Conservation (phyloP, 2,797 vertebrate genomes). For the Spea hammondii region DNA sequence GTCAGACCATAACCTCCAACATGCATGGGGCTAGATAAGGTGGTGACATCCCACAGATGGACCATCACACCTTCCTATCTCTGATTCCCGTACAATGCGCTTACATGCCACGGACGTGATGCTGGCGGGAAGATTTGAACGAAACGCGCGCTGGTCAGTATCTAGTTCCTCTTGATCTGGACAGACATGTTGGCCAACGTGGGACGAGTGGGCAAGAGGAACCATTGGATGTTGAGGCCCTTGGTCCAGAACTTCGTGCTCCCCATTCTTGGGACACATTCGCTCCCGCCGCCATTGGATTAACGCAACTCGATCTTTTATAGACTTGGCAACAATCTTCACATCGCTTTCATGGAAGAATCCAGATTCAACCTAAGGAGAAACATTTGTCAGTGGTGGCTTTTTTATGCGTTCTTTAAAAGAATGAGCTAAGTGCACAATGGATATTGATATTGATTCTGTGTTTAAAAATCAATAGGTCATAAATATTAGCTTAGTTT, state of each 20-base stretch:
- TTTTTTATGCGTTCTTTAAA: neutral
- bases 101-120: conserved; percentile 89
- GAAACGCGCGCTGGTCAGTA: conserved; percentile 78
- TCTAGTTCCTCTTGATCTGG: conserved; percentile 82
- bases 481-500: no score
- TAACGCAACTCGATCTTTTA: conserved; percentile 86
- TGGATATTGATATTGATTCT: no score
- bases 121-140: conserved; percentile 76
- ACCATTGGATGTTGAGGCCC: conserved; percentile 63
- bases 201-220: conserved; percentile 69
- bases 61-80: no score
- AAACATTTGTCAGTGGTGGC: neutral
- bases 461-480: no score
- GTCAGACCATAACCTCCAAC: no score
- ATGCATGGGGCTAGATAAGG: no score
- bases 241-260: conserved; percentile 67
- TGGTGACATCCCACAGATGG: no score
- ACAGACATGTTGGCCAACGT: conserved; percentile 66
- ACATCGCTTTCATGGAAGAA: conserved; percentile 92
- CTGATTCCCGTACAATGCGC: conserved; percentile 47
- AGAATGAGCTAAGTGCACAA: no score
- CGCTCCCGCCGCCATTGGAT: conserved; percentile 91
- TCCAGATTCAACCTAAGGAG: conserved; percentile 85
- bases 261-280: conserved; percentile 70
- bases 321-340: conserved; percentile 92